Base-by-base conservation (phyloP, 2,113 vertebrate genomes). In the Seriola dumerili region DNA sequence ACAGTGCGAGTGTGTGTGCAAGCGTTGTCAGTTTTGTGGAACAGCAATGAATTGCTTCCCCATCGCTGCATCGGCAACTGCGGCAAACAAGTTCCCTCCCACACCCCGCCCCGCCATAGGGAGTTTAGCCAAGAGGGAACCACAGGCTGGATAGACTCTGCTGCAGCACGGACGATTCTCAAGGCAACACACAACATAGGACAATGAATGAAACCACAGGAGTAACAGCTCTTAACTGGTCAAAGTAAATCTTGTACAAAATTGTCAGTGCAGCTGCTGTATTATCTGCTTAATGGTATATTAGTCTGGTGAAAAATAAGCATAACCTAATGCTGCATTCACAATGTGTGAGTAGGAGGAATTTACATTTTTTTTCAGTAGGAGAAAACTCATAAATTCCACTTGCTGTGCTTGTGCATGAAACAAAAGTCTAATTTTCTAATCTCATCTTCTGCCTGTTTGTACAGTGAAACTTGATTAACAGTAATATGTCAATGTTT, bases 11-110 rank as follows among this genome's bases (percentile, higher is more conserved):
- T 29, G 65, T 44, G 50, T 38, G 68, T 66, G 62, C 19, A 23
- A 42, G 68, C 12, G 34, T 36, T 80, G 81, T 81, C 72, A 76
- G 59, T 69, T 89, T 91, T 94, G 87, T 93, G 92, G 93, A 81
- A 89, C 93, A 92, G 93, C 93, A 90, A 87, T 87, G 91, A 93
- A 94, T 93, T 90, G 85, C 92, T 94, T 95, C 93, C 93, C 92
- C 91, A 89, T 86, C 83, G 68, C 93, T 94, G 95, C 93, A 94
- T 91, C 72, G 75, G 90, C 88, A 89, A 89, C 91, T 95, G 94
- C 93, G 91, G 94, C 93, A 95, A 92, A 88, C 76, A 84, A 74
- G 82, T 92, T 89, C 86, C 85, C 90, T 78, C 89, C 87, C 74
- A 84, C 87, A 87, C 87, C 81, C 88, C 70, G 23, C 83, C 86